Base-by-base conservation (phyloP, 2,113 vertebrate species). In the Lophius piscatorius region DNA sequence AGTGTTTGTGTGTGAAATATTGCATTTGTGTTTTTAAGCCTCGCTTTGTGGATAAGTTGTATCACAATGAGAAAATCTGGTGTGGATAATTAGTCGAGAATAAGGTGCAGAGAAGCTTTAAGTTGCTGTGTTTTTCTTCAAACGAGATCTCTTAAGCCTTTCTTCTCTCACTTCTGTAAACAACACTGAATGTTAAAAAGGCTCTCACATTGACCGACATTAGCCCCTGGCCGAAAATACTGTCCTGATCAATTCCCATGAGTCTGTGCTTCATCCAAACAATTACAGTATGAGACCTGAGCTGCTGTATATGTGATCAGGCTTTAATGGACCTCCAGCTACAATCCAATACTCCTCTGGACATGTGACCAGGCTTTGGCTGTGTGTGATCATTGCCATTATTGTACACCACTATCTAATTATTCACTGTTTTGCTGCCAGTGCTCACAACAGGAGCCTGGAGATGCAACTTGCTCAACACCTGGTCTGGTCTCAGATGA, bases 401-500 rank as follows among this genome's bases (percentile, higher is more conserved):
- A 59, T 52, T 45, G 33, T 42, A 56, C 39, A 47, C 47, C 62
- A 18, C 10, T 62, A 39, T 52, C 38, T 48, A 55, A 35, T 48
- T 60, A 50, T 63, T 38, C 26, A 46, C 50, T 60, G 77, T 75
- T 79, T 58, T 42, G 42, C 62, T 86, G 70, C 80, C 79, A 74
- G 63, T 59, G 36, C 74, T 73, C 74, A 79, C 74, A 62, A 72
- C 59, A 76, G 73, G 82, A 77, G 66, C 68, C 56, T 40, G 35
- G 64, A 61, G 67, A 84, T 74, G 73, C 56, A 78, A 64, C 61
- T 74, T 58, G 58, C 76, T 73, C 67, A 90, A 89, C 89, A 89
- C 84, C 88, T 91, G 89, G 89, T 82, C 71, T 76, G 78, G 65
- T 88, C 73, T 82, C 86, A 67, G 71, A 66, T 77, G 83, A 76